Evolutionary conservation across 1,140 invertebrate species (phyloP), one percentile per base, ranked within the genome.

Genomic region (Triops cancriformis): DNA sequence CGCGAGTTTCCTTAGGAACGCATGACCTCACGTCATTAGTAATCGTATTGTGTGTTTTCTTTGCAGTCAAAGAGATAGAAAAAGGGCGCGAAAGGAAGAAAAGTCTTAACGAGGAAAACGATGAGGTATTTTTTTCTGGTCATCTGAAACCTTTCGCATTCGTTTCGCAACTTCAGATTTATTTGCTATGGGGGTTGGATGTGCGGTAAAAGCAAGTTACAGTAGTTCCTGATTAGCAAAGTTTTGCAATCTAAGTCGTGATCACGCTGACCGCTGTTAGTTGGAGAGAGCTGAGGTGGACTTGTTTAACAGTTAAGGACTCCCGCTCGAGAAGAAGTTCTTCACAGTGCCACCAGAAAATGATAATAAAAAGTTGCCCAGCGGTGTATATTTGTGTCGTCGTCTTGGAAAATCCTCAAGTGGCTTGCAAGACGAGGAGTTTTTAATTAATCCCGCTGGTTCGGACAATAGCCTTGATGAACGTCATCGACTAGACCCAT

Each of bases 381-480:
- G 51, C 51, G 51, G 51, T 64, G 18, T 64, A 64, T 64, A 64
- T 37, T 37, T 64, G 51, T 64, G 51, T 64, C 51, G 51, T 64
- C 51, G 14, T 37, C 31, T 64, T 18, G 23, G 51, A 64, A 64
- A 64, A 64, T 64, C 18, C 51, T 64, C 18, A 64, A 23, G 18
- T 23, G 51, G 31, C 31, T 64, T 64, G 51, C 23, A 23, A 7
- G 23, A n/a, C 18, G 18, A 23, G 51, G 51, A 64, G 51, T 64
- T 64, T 64, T 64, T 64, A 64, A 64, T 64, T 64, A 64, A 64
- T 64, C 51, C 51, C 51, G 51, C 51, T 64, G 51, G 51, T 64
- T 18, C 51, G n/a, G 51, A 64, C 51, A 64, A 64, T 64, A 64
- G 51, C 51, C 51, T 64, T 64, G 51, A 64, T 64, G 51, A 64